A percentile compares a stretch with the other conserved stretches of the same genome.
phyloP scores from a whole-genome alignment of 2,113 vertebrate genomes.

The Typhlomys cinereus region DNA sequence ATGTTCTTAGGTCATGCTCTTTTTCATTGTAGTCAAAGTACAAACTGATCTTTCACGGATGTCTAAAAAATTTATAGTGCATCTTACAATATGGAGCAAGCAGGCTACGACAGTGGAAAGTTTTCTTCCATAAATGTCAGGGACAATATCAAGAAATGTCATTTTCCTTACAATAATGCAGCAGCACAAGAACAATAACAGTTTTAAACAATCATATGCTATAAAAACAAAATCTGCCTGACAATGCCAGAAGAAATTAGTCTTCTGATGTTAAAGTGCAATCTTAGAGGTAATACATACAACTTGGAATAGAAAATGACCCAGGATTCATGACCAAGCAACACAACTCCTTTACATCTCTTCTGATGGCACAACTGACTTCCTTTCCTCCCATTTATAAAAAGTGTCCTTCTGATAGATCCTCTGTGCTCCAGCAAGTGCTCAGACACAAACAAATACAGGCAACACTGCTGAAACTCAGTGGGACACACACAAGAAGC shows the following conservation, averaged over 20 bases:
- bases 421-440: no score
- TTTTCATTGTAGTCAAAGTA: conserved; percentile 47
- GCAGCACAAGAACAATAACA: conserved; percentile 50
- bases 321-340: conserved; percentile 2
- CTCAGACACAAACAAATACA: no score
- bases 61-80: conserved; percentile 57
- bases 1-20: background rate
- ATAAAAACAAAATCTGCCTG: conserved; percentile 29
- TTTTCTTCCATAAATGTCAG: conserved; percentile 67
- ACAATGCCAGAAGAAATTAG: conserved; percentile 57
- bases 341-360: background rate
- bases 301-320: conserved; percentile 38
- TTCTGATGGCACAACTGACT: background rate
- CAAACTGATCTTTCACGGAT: conserved; percentile 35
- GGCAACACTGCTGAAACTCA: no score
- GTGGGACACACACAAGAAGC: no score
- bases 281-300: background rate
- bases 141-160: conserved; percentile 56
- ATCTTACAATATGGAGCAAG: background rate
- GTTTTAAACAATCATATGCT: conserved; percentile 7
- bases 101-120: background rate
- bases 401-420: background rate
- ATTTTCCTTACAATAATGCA: conserved; percentile 51
- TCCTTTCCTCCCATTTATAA: conserved; percentile 5
- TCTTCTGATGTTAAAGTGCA: conserved; percentile 15